Conservation (phyloP, 1,140 invertebrate genomes). For the Heliothis subflexa region DNA sequence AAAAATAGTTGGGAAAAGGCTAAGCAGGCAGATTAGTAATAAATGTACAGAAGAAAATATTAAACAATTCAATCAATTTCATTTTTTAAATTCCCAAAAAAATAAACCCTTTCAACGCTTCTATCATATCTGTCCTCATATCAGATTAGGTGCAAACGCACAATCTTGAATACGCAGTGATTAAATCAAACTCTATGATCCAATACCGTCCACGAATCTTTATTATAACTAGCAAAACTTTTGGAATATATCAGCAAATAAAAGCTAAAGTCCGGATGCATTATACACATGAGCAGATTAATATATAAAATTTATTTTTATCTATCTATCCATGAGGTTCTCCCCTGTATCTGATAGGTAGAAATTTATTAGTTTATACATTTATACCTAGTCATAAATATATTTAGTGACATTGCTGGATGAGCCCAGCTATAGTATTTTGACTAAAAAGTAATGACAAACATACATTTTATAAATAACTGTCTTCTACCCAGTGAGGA, state of each 20-base stretch:
- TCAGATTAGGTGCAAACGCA: background rate
- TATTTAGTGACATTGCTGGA: too few relatives aligned
- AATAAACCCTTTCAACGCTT: background rate
- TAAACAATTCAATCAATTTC: too few relatives aligned
- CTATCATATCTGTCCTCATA: conserved; percentile 14
- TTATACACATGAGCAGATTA: conserved; percentile 37
- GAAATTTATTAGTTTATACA: too few relatives aligned
- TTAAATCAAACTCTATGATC: conserved; percentile 34
- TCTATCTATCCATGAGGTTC: background rate
- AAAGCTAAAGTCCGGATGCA: conserved; percentile 35
- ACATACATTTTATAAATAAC: too few relatives aligned
- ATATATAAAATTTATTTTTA: conserved; percentile 34
- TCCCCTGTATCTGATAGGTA: too few relatives aligned
- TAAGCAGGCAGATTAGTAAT: too few relatives aligned
- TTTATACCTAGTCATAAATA: too few relatives aligned
- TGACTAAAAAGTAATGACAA: too few relatives aligned
- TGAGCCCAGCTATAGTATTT: too few relatives aligned
- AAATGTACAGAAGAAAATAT: background rate
- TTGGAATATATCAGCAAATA: conserved; percentile 27
- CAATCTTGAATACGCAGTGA: background rate
- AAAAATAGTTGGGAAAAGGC: too few relatives aligned
- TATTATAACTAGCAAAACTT: conserved; percentile 40
- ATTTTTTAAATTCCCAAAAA: background rate
- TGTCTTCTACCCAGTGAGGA: too few relatives aligned
- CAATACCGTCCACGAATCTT: conserved; percentile 35